A percentile compares a stretch with the other conserved stretches of the same genome.
These are phyloP conservation scores for Rhinichthys osculus DNA, from an alignment of 2,797 vertebrate genomes.

Conservation along the genomic window DNA sequence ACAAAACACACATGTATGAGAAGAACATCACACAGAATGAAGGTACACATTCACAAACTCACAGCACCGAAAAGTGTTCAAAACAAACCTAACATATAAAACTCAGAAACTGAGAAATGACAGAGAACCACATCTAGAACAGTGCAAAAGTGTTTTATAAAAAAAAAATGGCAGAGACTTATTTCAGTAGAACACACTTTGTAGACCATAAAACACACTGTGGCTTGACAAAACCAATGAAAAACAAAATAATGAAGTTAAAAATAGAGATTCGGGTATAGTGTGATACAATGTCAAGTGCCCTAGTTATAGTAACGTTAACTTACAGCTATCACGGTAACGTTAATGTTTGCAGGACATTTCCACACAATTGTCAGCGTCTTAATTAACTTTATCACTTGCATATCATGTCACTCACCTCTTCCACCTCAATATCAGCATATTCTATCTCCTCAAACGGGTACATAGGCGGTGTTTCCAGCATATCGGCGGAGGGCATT, in stretches of 20 bases:
- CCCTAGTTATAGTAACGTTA: not conserved
- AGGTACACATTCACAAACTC: not conserved
- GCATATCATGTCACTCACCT: constrained; percentile 77
- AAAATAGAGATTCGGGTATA: not conserved
- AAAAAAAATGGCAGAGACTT: not conserved
- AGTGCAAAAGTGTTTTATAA: not conserved
- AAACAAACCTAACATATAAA: not conserved
- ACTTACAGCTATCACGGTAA: not conserved
- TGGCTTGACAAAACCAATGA: not conserved
- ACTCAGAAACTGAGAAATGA: not conserved
- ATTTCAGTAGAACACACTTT: not conserved
- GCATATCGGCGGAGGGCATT: constrained; percentile 88
- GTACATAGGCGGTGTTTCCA: constrained; percentile 90
- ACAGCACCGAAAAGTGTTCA: not conserved
- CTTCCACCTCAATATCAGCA: constrained; percentile 95
- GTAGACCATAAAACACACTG: not conserved
- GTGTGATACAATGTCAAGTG: not conserved
- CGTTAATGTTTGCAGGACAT: constrained; percentile 8
- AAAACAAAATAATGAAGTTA: not conserved
- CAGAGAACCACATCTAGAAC: not conserved
- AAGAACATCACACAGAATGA: not conserved
- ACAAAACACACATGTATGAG: constrained; percentile 39
- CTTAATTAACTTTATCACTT: not conserved
- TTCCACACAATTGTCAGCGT: not conserved
- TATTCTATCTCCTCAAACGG: constrained; percentile 98